phyloP scores from a whole-genome alignment of 2,113 vertebrate genomes.

The Hippocampus barbouri region DNA sequence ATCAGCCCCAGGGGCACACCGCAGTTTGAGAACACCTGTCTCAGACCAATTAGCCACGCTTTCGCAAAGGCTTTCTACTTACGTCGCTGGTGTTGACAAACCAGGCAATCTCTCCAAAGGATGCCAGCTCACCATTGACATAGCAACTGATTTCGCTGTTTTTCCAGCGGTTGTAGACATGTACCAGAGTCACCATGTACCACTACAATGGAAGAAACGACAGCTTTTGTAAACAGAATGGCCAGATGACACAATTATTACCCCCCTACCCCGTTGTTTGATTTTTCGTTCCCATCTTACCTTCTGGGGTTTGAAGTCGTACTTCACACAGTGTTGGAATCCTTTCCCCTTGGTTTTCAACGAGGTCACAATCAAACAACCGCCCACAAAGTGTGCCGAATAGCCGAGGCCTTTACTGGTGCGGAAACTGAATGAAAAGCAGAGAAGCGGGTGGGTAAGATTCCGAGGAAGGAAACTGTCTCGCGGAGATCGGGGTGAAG shows the following conservation, averaged over 20 bases:
- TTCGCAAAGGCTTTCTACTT: constrained; percentile 60
- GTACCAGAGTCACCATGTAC: constrained; percentile 98
- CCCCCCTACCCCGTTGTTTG: background rate
- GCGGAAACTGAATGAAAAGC: constrained; percentile 80
- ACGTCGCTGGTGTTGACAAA: constrained; percentile 96
- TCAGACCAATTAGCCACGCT: background rate
- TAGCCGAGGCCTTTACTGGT: constrained; percentile 97
- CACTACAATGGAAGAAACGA: constrained; percentile 74
- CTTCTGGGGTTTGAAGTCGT: constrained; percentile 99
- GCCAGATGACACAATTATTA: background rate
- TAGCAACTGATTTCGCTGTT: constrained; percentile 97
- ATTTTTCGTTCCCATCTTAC: constrained; percentile 55
- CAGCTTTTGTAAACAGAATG: background rate
- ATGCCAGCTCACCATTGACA: constrained; percentile 93
- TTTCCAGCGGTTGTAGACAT: constrained; percentile 98
- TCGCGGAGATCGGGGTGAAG: background rate
- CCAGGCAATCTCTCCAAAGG: constrained; percentile 95
- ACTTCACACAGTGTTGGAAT: constrained; percentile 98
- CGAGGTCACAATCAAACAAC: constrained; percentile 94
- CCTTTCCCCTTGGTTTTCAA: constrained; percentile 98
- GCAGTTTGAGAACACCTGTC: background rate
- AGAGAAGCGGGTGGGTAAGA: background rate
- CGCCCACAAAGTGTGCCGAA: constrained; percentile 95
- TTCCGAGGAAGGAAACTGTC: background rate
- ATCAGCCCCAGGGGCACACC: background rate